Evolutionary conservation across 2,888 invertebrate species (phyloP).

Genomic region (Apantesis nais): DNA sequence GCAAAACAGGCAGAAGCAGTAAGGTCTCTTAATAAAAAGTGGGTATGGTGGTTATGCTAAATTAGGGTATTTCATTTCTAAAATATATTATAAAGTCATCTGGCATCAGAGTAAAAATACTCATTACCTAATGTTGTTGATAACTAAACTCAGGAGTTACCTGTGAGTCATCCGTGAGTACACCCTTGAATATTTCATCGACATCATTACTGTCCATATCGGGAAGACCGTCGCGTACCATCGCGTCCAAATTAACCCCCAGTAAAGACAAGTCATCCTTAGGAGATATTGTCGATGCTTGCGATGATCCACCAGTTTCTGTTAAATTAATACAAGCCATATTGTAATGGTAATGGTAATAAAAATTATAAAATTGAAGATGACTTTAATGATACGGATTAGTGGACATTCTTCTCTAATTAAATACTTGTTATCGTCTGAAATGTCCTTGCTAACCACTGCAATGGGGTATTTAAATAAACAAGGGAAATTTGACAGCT

Average conservation of each 20-base stretch:
- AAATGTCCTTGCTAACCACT: neutral
- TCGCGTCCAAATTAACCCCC: constrained; percentile 90
- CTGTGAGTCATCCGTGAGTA: constrained; percentile 92
- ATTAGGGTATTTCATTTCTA: too few relatives aligned
- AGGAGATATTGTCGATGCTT: constrained; percentile 81
- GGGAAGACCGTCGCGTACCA: constrained; percentile 89
- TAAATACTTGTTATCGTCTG: neutral
- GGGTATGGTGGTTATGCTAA: too few relatives aligned
- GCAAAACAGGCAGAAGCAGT: too few relatives aligned
- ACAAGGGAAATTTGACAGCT: neutral
- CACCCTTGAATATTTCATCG: constrained; percentile 96
- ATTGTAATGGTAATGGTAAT: neutral
- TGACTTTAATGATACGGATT: neutral
- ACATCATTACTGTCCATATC: constrained; percentile 96
- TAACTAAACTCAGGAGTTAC: too few relatives aligned
- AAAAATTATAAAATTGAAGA: neutral
- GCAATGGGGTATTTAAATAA: neutral
- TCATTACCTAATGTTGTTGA: too few relatives aligned
- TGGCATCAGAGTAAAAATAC: too few relatives aligned
- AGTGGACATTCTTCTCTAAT: neutral
- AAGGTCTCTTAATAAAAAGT: too few relatives aligned
- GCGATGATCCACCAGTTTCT: constrained; percentile 73
- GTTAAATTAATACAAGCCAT: neutral
- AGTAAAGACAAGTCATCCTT: constrained; percentile 87
- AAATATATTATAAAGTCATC: too few relatives aligned